Percentiles rank a stretch among this genome's conserved stretches.
Evolutionary conservation across 1,140 invertebrate species (phyloP).

Genomic region (Pseudomyrmex pallidus): DNA sequence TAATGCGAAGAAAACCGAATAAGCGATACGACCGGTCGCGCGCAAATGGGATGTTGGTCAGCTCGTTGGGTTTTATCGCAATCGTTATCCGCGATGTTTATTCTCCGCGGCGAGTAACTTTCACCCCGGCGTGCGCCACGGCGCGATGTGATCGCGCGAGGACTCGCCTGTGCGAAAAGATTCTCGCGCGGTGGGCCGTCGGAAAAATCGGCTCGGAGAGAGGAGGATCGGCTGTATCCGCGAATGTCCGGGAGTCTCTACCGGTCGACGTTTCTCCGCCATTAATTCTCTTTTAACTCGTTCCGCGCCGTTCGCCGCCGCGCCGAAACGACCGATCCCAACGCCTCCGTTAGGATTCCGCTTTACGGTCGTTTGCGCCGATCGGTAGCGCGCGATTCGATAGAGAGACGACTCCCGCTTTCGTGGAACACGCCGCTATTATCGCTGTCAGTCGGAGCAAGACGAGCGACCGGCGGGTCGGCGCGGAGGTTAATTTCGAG

Average conservation of each 20-base stretch:
- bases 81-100: constrained; percentile 55
- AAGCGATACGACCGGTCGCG: constrained; percentile 16
- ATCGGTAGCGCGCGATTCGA: constrained; percentile 33
- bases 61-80: constrained; percentile 43
- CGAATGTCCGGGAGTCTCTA: constrained; percentile 5
- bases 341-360: constrained; percentile 35
- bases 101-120: constrained; percentile 36
- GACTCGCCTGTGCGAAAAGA: background rate
- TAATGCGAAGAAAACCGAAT: constrained; percentile 28
- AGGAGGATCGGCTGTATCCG: constrained; percentile 2
- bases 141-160: background rate
- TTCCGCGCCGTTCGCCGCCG: background rate
- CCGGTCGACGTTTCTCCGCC: constrained; percentile 1
- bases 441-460: background rate
- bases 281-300: constrained; percentile 47
- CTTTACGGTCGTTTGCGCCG: constrained; percentile 33
- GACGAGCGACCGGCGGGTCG: background rate
- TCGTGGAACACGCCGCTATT: constrained; percentile 23
- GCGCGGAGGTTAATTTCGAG: background rate
- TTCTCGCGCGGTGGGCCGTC: background rate
- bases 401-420: constrained; percentile 23
- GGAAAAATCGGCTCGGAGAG: constrained; percentile 23
- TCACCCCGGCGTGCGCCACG: constrained; percentile 50
- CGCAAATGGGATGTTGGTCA: background rate
- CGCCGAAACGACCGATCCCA: constrained; percentile 16